These are phyloP conservation scores for Hylaeus volcanicus DNA, from an alignment of 1,140 invertebrate species.

Conservation along the genomic window DNA sequence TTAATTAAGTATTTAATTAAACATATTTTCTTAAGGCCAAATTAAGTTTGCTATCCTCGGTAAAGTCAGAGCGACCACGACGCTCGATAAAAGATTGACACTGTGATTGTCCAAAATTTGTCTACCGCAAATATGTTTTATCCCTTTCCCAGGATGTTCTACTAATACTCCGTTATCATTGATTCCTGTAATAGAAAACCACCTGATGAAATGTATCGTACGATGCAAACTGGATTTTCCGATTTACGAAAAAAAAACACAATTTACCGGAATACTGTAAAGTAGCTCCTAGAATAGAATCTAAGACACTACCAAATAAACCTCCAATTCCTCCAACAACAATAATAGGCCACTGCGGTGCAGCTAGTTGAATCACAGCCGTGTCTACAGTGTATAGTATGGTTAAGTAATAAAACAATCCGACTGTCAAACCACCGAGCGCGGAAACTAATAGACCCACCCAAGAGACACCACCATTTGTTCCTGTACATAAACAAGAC, in stretches of 20 bases:
- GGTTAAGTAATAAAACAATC: constrained; percentile 87
- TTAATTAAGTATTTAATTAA: not conserved
- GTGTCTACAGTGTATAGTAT: constrained; percentile 85
- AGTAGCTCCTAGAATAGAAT: constrained; percentile 92
- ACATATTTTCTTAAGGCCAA: constrained; percentile 79
- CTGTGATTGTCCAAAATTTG: constrained; percentile 94
- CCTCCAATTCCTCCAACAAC: constrained; percentile 87
- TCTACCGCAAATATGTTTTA: constrained; percentile 89
- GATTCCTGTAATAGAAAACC: constrained; percentile 81
- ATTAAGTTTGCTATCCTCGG: constrained; percentile 86
- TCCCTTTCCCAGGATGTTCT: constrained; percentile 85
- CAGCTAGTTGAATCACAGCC: constrained; percentile 82
- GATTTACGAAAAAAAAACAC: not conserved
- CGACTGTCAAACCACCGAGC: constrained; percentile 88
- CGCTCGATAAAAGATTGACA: constrained; percentile 92
- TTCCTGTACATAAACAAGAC: constrained; percentile 81
- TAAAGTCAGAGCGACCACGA: constrained; percentile 87
- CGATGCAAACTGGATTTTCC: not conserved
- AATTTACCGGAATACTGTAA: constrained; percentile 90
- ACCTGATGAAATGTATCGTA: constrained; percentile 30
- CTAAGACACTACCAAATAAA: constrained; percentile 89
- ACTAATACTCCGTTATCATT: constrained; percentile 87
- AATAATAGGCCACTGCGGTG: constrained; percentile 91
- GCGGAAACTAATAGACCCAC: constrained; percentile 87
- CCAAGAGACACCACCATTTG: constrained; percentile 90